Base-by-base conservation (phyloP, 2,888 invertebrate genomes). In the Kuschelorhynchus macadamiae region DNA sequence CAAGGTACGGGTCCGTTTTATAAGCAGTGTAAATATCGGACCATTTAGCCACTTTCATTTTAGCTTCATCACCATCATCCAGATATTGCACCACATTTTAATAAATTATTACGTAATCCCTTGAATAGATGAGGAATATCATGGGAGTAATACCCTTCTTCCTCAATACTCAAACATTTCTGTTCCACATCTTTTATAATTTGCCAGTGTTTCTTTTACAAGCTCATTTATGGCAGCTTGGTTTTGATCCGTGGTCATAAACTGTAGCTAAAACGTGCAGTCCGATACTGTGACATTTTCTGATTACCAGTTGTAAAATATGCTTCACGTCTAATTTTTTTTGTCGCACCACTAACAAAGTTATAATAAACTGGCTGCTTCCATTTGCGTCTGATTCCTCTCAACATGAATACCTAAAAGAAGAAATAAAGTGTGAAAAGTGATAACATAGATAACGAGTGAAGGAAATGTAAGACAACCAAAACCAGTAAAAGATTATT, bases 221-320 rank as follows among this genome's bases (percentile, higher is more conserved):
- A 57, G 25, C 1, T 12, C 1, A 57, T 57, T 57, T 5, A 71
- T 62, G n/a, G 70, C 71, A 12, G 64, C 61, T 17, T 20, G 49
- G 57, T 73, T 72, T 71, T 17, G 70, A 42, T 1, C 71, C 69
- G 65, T 73, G 72, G 53, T 74, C 72, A 68, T 72, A 74, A 7
- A 74, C 59, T 47, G 70, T 71, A n/a, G 64, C 69, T 12, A 72
- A 21, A 33, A 74, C 49, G 16, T 66, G 49, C 1, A 75, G 41
- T 2, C 74, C 75, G 53, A 66, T 59, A 39, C 21, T 36, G 60
- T 64, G 42, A 20, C 49, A 61, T 32, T 50, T 33, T 33, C 33
- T 61, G 1, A 49, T 33, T 9, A 62, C 33, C 14, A 16, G 2
- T 36, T 52, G 50, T 8, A 66, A 53, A 7, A 62, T 46, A 1